Percentiles rank a stretch among this genome's conserved stretches.
These are phyloP conservation scores for Spizella passerina DNA, from an alignment of 2,797 vertebrate species.

Conservation along the genomic window DNA sequence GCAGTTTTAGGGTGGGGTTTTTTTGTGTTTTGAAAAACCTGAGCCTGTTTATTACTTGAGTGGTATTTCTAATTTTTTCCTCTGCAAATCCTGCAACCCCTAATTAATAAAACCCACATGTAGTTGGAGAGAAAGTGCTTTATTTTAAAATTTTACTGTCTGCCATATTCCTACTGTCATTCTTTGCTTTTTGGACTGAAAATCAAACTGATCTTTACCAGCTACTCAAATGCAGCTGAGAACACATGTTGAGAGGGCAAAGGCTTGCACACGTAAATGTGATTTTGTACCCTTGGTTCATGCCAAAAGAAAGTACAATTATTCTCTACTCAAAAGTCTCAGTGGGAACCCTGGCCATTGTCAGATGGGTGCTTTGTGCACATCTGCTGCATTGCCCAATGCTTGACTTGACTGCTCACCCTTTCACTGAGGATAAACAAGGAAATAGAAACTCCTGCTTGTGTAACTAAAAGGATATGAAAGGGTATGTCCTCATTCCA, in stretches of 20 bases:
- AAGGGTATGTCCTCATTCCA: not conserved
- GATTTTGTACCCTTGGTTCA: conserved; percentile 60
- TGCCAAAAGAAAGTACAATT: conserved; percentile 64
- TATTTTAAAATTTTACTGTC: not conserved
- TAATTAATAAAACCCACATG: not conserved
- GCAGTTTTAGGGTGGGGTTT: not conserved
- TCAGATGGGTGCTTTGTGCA: conserved; percentile 70
- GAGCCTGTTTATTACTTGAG: not conserved
- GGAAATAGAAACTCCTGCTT: conserved; percentile 60
- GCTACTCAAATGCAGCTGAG: not conserved
- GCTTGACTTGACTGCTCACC: conserved; percentile 71
- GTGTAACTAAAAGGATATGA: conserved; percentile 68
- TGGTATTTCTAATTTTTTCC: not conserved
- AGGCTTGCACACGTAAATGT: conserved; percentile 68
- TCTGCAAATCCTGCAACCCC: not conserved
- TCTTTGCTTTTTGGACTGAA: conserved; percentile 4
- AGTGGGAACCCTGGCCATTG: conserved; percentile 67
- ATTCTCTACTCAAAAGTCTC: conserved; percentile 64
- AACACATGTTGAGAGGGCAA: conserved; percentile 53
- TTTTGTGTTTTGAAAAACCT: not conserved
- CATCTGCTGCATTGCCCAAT: conserved; percentile 68
- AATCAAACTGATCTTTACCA: not conserved
- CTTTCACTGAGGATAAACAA: conserved; percentile 63
- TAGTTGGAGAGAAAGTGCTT: not conserved
- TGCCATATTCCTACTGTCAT: not conserved